Conservation (phyloP, 2,797 vertebrate species). For the Sternarchorhynchus goeldii region DNA sequence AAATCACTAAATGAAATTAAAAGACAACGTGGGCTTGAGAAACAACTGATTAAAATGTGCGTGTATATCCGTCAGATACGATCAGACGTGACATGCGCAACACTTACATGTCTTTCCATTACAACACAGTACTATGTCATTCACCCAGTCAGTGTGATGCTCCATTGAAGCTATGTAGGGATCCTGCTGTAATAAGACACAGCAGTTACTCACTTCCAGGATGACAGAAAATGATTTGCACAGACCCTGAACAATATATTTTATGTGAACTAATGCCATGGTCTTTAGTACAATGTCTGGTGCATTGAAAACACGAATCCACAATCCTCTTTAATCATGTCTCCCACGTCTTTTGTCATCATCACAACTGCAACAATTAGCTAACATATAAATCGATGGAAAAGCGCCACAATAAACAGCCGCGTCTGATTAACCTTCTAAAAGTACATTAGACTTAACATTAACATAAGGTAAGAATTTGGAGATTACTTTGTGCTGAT, state of each 20-base stretch:
- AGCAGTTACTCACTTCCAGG: constrained; percentile 18
- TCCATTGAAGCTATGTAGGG: constrained; percentile 99
- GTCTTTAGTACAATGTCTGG: too few relatives aligned
- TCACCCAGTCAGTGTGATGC: constrained; percentile 99
- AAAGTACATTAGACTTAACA: not conserved
- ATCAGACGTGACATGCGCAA: not conserved
- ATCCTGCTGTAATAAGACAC: constrained; percentile 84
- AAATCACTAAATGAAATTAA: constrained; percentile 84
- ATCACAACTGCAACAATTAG: too few relatives aligned
- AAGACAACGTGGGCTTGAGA: not conserved
- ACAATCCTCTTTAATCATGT: too few relatives aligned
- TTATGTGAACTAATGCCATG: too few relatives aligned
- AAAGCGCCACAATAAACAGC: too few relatives aligned
- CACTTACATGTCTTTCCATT: constrained; percentile 96
- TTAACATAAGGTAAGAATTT: not conserved
- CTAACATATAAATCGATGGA: too few relatives aligned
- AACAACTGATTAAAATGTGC: not conserved
- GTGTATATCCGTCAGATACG: not conserved
- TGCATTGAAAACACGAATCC: too few relatives aligned
- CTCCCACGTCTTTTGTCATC: too few relatives aligned
- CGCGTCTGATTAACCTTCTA: not conserved
- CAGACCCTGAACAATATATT: not conserved
- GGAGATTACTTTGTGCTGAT: constrained; percentile 91
- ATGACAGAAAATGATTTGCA: not conserved
- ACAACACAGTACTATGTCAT: constrained; percentile 98